phyloP scores from a whole-genome alignment of 1,140 invertebrate species.

The Ostrea edulis region DNA sequence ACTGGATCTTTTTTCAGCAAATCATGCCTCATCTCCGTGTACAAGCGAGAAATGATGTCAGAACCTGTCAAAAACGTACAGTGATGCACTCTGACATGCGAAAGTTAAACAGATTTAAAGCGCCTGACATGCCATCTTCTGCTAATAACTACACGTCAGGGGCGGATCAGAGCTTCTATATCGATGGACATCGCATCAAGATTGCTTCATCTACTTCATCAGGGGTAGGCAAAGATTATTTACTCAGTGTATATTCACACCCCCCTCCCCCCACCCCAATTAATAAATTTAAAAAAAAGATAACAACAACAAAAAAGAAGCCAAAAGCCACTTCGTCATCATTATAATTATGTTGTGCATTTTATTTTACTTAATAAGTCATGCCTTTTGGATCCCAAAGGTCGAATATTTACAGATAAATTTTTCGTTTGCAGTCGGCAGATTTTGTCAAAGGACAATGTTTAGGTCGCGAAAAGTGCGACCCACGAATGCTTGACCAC shows the following conservation, averaged over 20 bases:
- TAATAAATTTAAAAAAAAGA: too few relatives aligned
- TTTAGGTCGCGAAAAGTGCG: conserved; percentile 58
- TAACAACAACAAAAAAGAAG: too few relatives aligned
- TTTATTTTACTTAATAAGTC: not conserved
- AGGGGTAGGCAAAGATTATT: not conserved
- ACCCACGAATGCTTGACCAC: conserved; percentile 51
- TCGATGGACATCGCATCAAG: not conserved
- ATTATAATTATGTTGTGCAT: not conserved
- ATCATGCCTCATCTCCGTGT: not conserved
- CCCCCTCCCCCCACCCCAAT: too few relatives aligned
- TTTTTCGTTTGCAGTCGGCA: conserved; percentile 26
- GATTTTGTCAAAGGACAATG: conserved; percentile 52
- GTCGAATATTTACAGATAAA: too few relatives aligned
- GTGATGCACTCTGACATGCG: not conserved
- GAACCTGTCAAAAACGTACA: not conserved
- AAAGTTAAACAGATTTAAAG: not conserved
- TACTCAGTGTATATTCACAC: not conserved
- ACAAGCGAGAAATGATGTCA: not conserved
- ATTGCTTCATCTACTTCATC: not conserved
- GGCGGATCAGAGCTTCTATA: conserved; percentile 10
- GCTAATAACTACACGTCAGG: not conserved
- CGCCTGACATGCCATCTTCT: not conserved
- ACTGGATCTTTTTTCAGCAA: not conserved
- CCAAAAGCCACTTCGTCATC: too few relatives aligned
- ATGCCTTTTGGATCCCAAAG: not conserved